These are phyloP conservation scores for Sebastolobus altivelis DNA, from an alignment of 2,797 vertebrate species.

Conservation along the genomic window DNA sequence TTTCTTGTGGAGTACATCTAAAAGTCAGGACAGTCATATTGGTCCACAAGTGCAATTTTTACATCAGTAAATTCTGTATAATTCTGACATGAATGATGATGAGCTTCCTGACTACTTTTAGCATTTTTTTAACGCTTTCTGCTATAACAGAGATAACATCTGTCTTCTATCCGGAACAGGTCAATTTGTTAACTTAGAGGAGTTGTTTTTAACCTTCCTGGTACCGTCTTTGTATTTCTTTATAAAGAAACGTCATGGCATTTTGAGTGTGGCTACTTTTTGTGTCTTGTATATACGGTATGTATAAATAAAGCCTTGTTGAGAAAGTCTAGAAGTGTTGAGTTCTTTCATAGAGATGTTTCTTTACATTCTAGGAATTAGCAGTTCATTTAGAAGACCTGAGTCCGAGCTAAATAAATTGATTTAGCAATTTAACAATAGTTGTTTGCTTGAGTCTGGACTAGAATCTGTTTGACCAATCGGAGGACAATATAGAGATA, in stretches of 20 bases:
- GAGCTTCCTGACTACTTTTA: slow-evolving; percentile 33
- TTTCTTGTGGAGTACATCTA: background rate
- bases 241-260: slow-evolving; percentile 28
- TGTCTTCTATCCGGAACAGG: slow-evolving; percentile 51
- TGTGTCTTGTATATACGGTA: slow-evolving; percentile 63
- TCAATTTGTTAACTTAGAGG: slow-evolving; percentile 41
- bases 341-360: background rate
- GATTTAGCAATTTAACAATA: no score
- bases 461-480: background rate
- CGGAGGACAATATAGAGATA: background rate
- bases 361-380: background rate
- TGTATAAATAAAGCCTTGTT: slow-evolving; percentile 76
- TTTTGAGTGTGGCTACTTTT: slow-evolving; percentile 56
- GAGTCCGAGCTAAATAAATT: background rate
- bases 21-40: background rate
- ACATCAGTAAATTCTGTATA: background rate
- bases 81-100: background rate
- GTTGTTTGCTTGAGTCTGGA: background rate
- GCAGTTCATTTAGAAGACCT: background rate
- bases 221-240: slow-evolving; percentile 63
- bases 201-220: slow-evolving; percentile 49
- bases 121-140: slow-evolving; percentile 13
- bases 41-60: background rate
- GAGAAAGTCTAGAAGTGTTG: slow-evolving; percentile 14
- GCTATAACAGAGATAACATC: slow-evolving; percentile 20